Percentiles rank a stretch among this genome's conserved stretches.
Evolutionary conservation across 2,113 vertebrate species (phyloP).

Genomic region (cattle (Bos taurus)): ARS-UCD2.0 NC_037339.1:63254001-63254500

Average conservation of each 20-base stretch:
- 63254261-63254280: background rate
- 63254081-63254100: background rate
- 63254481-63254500: background rate
- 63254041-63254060: background rate
- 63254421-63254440: background rate
- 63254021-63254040: background rate
- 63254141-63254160: background rate
- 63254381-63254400: conserved; percentile 42
- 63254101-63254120: background rate
- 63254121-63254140: background rate
- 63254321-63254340: conserved; percentile 22
- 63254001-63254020: background rate
- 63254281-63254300: background rate
- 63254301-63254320: conserved; percentile 42
- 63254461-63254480: background rate
- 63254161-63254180: background rate
- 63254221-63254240: background rate
- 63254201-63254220: background rate
- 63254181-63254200: background rate
- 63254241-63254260: background rate
- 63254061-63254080: background rate
- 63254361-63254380: background rate
- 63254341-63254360: conserved; percentile 17
- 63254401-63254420: conserved; percentile 47
- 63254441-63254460: background rate